Percentiles rank a stretch among this genome's conserved stretches.
phyloP scores from a whole-genome alignment of 2,797 vertebrate genomes.

The Hybognathus amarus region DNA sequence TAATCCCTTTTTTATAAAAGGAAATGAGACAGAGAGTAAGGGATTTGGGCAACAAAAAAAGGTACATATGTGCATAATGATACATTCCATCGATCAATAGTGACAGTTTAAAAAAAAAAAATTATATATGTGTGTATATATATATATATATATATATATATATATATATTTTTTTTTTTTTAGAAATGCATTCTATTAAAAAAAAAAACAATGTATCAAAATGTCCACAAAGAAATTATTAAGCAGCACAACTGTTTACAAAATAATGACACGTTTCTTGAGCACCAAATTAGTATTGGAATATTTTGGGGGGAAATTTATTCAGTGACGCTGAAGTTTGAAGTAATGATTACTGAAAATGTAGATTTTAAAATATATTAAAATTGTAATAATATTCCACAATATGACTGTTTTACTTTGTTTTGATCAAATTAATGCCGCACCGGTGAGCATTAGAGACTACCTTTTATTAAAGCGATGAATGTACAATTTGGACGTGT shows the following conservation, averaged over 20 bases:
- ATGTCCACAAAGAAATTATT: background rate
- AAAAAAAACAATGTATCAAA: background rate
- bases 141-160: too few species aligned
- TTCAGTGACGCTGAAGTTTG: background rate
- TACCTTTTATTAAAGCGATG: background rate
- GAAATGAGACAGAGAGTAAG: conserved; percentile 14
- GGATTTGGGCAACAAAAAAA: background rate
- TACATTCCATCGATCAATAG: background rate
- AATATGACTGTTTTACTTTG: background rate
- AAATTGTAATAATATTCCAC: background rate
- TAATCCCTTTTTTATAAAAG: conserved; percentile 38
- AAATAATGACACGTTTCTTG: background rate
- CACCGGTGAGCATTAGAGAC: background rate
- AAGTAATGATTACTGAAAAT: background rate
- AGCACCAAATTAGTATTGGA: background rate
- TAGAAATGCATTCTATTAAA: background rate
- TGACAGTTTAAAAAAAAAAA: background rate
- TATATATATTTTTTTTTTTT: too few species aligned
- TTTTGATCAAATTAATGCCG: background rate
- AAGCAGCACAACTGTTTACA: background rate
- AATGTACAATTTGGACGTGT: background rate
- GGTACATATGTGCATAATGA: background rate
- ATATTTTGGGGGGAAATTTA: background rate
- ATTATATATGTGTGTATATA: too few species aligned
- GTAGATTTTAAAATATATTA: background rate